Evolutionary conservation across 2,888 invertebrate species (phyloP).

Genomic region (Cyclophora albipunctata): DNA sequence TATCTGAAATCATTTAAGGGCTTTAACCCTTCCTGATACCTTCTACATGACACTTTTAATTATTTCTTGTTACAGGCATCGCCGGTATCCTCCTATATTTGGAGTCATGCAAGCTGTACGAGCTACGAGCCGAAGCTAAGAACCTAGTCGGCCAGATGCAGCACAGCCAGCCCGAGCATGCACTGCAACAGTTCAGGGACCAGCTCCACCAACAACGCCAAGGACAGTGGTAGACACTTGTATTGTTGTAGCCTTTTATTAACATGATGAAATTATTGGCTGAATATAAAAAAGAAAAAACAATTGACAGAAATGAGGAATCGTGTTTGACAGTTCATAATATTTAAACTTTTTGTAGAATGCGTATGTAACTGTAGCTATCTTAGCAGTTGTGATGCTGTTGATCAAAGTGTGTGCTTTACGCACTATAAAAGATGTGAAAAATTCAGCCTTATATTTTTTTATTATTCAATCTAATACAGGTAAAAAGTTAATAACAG

Average conservation of each 20-base stretch:
- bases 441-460: no score
- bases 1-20: no score
- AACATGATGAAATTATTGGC: background rate
- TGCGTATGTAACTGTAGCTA: no score
- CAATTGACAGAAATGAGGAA: no score
- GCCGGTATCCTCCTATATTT: conserved; percentile 82
- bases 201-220: conserved; percentile 59
- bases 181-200: conserved; percentile 57
- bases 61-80: conserved; percentile 42
- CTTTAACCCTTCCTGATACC: no score
- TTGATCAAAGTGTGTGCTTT: no score
- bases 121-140: conserved; percentile 83
- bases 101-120: conserved; percentile 82
- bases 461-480: no score
- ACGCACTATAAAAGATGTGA: no score
- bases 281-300: no score
- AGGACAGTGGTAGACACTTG: conserved; percentile 18
- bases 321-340: conserved; percentile 3
- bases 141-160: conserved; percentile 95
- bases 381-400: no score
- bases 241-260: background rate
- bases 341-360: background rate
- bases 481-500: no score
- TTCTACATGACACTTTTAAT: no score
- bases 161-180: conserved; percentile 78